Evolutionary conservation across 92 coral and sea anemone genomes (phyloP).

Genomic region (Parazoanthus atlanticus): DNA sequence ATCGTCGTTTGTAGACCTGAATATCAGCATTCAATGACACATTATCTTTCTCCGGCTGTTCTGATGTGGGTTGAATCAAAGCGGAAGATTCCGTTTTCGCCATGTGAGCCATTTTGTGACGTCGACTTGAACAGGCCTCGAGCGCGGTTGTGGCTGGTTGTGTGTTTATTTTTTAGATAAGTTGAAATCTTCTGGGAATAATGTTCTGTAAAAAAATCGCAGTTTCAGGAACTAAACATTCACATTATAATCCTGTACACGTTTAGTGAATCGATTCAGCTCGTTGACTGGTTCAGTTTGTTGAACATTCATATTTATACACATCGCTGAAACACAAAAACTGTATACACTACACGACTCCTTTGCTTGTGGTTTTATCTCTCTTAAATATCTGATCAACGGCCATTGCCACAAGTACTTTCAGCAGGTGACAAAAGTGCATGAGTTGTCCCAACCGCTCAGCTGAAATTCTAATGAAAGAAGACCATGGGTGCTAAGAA

Average conservation of each 20-base stretch:
- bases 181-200: not conserved
- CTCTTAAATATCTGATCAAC: not conserved
- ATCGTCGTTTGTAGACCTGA: slow-evolving; percentile 78
- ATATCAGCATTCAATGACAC: slow-evolving; percentile 20
- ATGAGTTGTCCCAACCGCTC: not conserved
- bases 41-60: not conserved
- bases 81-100: slow-evolving; percentile 29
- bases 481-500: not conserved
- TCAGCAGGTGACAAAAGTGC: not conserved
- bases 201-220: not conserved
- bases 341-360: not conserved
- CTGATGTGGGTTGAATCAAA: slow-evolving; percentile 25
- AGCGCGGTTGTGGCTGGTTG: no score
- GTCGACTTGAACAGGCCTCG: not conserved
- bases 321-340: not conserved
- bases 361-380: not conserved
- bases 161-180: not conserved
- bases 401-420: not conserved
- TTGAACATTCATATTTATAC: no score
- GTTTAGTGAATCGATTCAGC: not conserved
- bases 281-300: not conserved
- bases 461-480: not conserved
- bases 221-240: not conserved
- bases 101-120: not conserved
- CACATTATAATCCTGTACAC: not conserved